Conservation (phyloP, 2,797 vertebrate genomes). For the Cynopterus sphinx region DNA sequence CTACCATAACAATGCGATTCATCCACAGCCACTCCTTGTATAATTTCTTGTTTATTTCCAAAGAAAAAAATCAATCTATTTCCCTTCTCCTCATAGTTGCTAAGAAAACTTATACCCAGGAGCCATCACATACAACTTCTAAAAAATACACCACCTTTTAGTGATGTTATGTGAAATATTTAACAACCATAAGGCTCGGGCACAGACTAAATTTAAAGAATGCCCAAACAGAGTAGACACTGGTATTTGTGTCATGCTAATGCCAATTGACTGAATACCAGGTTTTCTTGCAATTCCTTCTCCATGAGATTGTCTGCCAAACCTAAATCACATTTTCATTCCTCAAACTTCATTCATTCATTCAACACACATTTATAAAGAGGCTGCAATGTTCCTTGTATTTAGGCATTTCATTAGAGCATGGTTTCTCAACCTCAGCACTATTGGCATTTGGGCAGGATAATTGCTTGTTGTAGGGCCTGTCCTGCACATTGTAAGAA, state of each 20-base stretch:
- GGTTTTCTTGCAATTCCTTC: neutral
- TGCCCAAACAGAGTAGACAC: neutral
- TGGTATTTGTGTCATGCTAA: neutral
- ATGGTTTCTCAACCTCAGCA: neutral
- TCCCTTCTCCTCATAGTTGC: neutral
- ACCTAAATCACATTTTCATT: neutral
- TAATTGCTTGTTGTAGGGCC: neutral
- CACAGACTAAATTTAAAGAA: neutral
- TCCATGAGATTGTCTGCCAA: neutral
- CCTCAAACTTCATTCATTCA: neutral
- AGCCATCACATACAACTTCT: neutral
- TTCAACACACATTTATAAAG: neutral
- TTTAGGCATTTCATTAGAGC: neutral
- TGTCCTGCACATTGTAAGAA: neutral
- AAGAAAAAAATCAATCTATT: neutral
- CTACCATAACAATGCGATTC: neutral
- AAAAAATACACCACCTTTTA: constrained; percentile 8
- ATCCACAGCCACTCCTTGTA: neutral
- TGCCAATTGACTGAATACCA: neutral
- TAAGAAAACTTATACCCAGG: constrained; percentile 12
- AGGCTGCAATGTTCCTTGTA: neutral
- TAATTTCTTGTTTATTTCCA: neutral
- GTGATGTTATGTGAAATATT: constrained; percentile 36
- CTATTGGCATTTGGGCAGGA: neutral
- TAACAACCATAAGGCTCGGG: neutral